Evolutionary conservation across 2,113 vertebrate species (phyloP), one percentile per base, ranked within the genome.

Genomic region (Scomber colias): DNA sequence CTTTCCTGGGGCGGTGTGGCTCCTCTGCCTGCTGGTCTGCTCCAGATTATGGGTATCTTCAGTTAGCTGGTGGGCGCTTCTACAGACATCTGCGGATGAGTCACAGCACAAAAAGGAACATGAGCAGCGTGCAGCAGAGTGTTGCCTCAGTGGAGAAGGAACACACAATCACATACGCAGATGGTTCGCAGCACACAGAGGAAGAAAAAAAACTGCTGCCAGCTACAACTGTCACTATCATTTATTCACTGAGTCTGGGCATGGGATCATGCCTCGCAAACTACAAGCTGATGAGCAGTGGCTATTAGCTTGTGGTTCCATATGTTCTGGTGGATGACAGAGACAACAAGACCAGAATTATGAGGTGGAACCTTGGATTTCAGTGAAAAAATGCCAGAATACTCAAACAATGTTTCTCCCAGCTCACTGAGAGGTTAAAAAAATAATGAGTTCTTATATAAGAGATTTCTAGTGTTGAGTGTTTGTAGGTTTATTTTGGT

Each of bases 1-100:
- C 89, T 95, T 97, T 82, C 92, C 89, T 19, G 96, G 96, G 62
- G 96, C 96, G 3, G 95, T 96, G 79, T 88, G 95, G 10, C 94
- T 93, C 90, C 92, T 91, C 71, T 73, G 70, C 35, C 85, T 90
- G 65, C 45, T 70, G 11, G 27, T 75, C 61, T 80, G 82, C 67
- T 89, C 85, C 68, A 61, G 75, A 82, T 85, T 80, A 74, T 30
- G 17, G 75, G 83, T 60, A 21, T 92, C 93, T 8, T 85, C 86
- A 55, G 92, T 84, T 89, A 86, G 89, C 77, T 92, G 87, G 75
- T 88, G 89, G 85, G 75, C 85, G 73, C 86, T 88, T 87, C 88
- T 80, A 78, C 83, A 89, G 83, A 85, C 84, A 82, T 94, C 95
- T 95, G 87, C 27, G 46, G 83, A 90, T 85, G 89, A 91, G 88